These are phyloP conservation scores for Aphidius gifuensis DNA, from an alignment of 1,140 invertebrate species.

Conservation along the genomic window DNA sequence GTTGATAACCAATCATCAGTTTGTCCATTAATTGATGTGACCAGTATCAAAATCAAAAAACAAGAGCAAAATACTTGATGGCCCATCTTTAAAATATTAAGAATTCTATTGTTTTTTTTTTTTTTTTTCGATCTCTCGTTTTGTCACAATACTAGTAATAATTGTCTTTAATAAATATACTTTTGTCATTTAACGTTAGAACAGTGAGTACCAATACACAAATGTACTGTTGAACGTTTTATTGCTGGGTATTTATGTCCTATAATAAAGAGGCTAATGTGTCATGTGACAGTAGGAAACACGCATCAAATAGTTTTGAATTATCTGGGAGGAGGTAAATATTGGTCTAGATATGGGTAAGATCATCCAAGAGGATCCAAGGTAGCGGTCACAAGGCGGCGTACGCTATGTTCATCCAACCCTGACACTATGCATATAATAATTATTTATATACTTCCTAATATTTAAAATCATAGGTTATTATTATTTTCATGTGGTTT, in stretches of 20 bases:
- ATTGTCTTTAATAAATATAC: too few species aligned
- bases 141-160: too few species aligned
- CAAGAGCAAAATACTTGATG: conserved; percentile 24
- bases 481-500: too few species aligned
- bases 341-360: neutral
- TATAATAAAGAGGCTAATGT: conserved; percentile 41
- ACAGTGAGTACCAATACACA: neutral
- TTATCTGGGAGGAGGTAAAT: neutral
- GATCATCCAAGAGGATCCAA: conserved; percentile 42
- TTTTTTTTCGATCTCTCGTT: too few species aligned
- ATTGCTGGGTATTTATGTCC: conserved; percentile 38
- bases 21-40: conserved; percentile 20
- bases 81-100: conserved; percentile 28
- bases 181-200: too few species aligned
- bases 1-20: conserved; percentile 33
- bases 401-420: conserved; percentile 44
- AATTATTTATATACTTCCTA: conserved; percentile 2
- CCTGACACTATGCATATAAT: conserved; percentile 19
- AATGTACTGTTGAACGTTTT: conserved; percentile 17
- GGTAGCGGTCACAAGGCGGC: conserved; percentile 44
- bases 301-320: conserved; percentile 3
- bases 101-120: too few species aligned
- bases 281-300: conserved; percentile 20
- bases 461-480: too few species aligned
- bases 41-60: conserved; percentile 23